Base-by-base conservation (phyloP, 1,140 invertebrate genomes). In the Rhyzopertha dominica region DNA sequence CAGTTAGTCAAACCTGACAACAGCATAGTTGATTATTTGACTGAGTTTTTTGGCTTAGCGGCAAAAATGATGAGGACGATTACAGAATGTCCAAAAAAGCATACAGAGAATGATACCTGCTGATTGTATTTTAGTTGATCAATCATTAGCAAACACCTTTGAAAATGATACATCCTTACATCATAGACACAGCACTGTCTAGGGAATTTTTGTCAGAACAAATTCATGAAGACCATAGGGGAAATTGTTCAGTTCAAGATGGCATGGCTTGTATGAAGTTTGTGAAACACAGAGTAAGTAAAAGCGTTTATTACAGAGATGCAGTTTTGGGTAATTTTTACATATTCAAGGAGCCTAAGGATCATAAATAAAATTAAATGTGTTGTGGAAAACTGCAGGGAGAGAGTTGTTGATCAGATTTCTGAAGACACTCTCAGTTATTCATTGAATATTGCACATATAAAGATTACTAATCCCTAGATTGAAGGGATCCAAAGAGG, bases 161-260 rank as follows among this genome's bases (percentile, higher is more conserved):
- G 49, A 83, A 85, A 74, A 86, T 94, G 82, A 88, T 91, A 79
- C 93, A 97, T 75, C 93, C 93, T 0, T 97, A 96, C 68, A 74
- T 95, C 4, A 95, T 98, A 47, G 94, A 98, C 62, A 95, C 93
- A 1, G 71, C 74, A 25, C 70, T 97, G 35, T 76, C 82, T 0
- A 68, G 71, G 48, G 73, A 79, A 52, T 95, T 94, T 69, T 71
- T 97, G 0, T 74, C 81, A 5, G 77, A 87, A 63, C 70, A 68
- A 25, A 96, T 97, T 65, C 94, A 97, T 71, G 63, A 71, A 19
- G 67, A 73, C 8, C 69, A 62, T 26, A 51, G 59, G 19, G 92
- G 92, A 4, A 93, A 97, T 73, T 84, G 84, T 63, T 87, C 93
- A 3, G 72, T 81, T n/a, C 91, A 96, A 72, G 93, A 96, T 74